phyloP scores from a whole-genome alignment of 2,113 vertebrate genomes.

The Calyptommatus sinebrachiatus region DNA sequence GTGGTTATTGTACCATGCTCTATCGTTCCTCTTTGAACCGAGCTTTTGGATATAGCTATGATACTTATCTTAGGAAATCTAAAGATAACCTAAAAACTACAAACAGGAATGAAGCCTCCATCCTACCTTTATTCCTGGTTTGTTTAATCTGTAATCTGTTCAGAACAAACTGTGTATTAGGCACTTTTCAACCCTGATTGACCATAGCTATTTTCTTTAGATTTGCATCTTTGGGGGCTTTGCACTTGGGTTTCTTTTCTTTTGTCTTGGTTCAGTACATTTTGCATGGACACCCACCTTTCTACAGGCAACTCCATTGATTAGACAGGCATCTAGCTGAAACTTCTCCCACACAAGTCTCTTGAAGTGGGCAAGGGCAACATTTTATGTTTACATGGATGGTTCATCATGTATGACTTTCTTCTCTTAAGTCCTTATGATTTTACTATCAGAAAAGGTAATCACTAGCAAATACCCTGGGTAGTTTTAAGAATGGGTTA shows the following conservation, averaged over 20 bases:
- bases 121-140: rapidly evolving
- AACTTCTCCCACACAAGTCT: neutral
- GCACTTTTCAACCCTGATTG: neutral
- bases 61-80: too few relatives aligned
- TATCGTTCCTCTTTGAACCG: too few relatives aligned
- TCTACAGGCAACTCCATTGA: neutral
- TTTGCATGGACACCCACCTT: neutral
- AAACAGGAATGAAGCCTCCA: too few relatives aligned
- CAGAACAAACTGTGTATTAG: neutral
- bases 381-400: neutral
- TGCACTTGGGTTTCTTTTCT: neutral
- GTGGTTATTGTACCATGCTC: too few relatives aligned
- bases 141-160: neutral
- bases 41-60: too few relatives aligned
- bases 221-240: rapidly evolving
- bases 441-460: too few relatives aligned
- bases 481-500: too few relatives aligned
- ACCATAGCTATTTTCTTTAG: neutral
- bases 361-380: neutral
- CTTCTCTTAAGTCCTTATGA: too few relatives aligned
- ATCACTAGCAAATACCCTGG: too few relatives aligned
- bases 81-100: too few relatives aligned
- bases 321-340: neutral
- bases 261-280: neutral
- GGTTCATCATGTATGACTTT: neutral